Base-by-base conservation (phyloP, 1,140 invertebrate species). In the Drosophila insularis region DNA sequence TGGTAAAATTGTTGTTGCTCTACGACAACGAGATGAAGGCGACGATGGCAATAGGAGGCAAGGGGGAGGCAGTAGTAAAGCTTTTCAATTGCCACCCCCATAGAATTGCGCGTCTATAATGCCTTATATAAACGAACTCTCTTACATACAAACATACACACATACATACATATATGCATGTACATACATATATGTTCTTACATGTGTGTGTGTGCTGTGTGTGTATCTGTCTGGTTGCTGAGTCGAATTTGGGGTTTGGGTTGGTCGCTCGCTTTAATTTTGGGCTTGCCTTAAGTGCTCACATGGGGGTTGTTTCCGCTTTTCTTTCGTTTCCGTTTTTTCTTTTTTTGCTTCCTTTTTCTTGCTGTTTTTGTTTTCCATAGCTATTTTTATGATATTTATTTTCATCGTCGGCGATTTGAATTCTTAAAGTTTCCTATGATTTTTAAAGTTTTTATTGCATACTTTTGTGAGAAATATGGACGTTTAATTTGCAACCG, bases 11-110 rank as follows among this genome's bases (percentile, higher is more conserved):
- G 55, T 63, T 43, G 63, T 39, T 27, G 63, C 31, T 43, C 21
- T 62, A 35, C 59, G 37, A 62, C 59, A 27, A 62, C 63, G 32
- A 53, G 19, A 62, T 35, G 59, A 62, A 23, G 35, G 63, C 70
- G 68, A 67, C 65, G 67, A 55, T 68, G 71, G 64, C 62, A 63
- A 68, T 63, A 64, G 63, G 56, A 61, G 71, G 43, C 54, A 50
- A 54, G 65, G 62, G 65, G 64, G 67, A 46, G 71, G 80, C 66
- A 74, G 84, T 69, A 74, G 84, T 89, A 89, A 89, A 89, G 84
- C 84, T 89, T 89, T 89, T 89, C 84, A 89, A 89, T 89, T 89
- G 84, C 84, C 84, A 89, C 80, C 84, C 84, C 73, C 68, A 43
- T 71, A 80, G 74, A 85, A 86, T 81, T 79, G 79, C 82, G 82